phyloP scores from a whole-genome alignment of 2,888 invertebrate species.

The Pachymerium ferrugineum region DNA sequence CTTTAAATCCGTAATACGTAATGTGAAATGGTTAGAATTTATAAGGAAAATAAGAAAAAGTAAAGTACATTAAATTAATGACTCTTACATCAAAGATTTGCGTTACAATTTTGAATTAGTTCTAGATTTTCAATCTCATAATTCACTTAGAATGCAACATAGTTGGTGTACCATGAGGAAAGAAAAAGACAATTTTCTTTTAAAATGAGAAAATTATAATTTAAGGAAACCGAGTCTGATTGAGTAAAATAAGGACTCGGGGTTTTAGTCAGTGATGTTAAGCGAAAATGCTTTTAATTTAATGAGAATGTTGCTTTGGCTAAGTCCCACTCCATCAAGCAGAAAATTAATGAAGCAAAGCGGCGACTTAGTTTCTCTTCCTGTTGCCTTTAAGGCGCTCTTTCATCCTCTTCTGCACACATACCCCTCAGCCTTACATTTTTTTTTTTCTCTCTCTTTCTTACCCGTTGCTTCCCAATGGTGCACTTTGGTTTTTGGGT shows the following conservation, averaged over 20 bases:
- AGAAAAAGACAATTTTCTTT: not conserved
- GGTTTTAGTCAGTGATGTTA: not conserved
- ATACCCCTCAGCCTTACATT: too few species aligned
- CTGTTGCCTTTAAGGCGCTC: not conserved
- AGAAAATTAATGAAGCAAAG: conserved; percentile 11
- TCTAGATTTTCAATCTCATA: too few species aligned
- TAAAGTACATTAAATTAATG: too few species aligned
- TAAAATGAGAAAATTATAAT: not conserved
- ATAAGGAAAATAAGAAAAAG: too few species aligned
- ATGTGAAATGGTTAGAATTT: too few species aligned
- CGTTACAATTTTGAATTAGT: too few species aligned
- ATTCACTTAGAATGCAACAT: too few species aligned
- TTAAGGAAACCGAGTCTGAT: not conserved
- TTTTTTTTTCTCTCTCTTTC: too few species aligned
- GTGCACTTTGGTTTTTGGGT: not conserved
- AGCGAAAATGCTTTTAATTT: conserved; percentile 12
- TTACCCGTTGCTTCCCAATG: not conserved
- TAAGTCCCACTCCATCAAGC: conserved; percentile 15
- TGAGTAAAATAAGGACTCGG: not conserved
- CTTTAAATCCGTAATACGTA: too few species aligned
- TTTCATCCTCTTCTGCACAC: not conserved
- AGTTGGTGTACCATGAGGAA: too few species aligned
- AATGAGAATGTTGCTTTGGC: conserved; percentile 10
- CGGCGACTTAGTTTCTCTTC: conserved; percentile 10
- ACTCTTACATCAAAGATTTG: too few species aligned